Evolutionary conservation across 1,140 invertebrate species (phyloP).

Genomic region (Neoseiulus cucumeris): DNA sequence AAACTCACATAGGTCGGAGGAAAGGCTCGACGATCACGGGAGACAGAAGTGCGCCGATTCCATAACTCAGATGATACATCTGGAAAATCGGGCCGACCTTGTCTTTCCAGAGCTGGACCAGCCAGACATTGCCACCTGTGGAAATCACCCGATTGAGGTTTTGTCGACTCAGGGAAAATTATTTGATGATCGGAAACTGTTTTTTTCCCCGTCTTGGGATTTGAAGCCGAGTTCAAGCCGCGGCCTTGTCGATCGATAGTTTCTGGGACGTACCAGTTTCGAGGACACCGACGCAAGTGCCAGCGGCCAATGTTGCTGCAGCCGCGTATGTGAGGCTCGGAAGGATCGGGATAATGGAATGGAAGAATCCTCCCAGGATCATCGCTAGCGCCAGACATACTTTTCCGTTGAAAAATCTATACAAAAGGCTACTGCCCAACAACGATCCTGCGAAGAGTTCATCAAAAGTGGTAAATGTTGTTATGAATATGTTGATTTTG

Average conservation of each 20-base stretch:
- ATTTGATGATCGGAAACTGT: too few species aligned
- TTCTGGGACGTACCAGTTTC: background rate
- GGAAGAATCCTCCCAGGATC: background rate
- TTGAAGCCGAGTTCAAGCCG: too few species aligned
- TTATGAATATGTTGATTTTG: too few species aligned
- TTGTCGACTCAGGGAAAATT: too few species aligned
- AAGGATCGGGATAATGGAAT: background rate
- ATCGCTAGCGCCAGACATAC: background rate
- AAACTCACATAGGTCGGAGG: background rate
- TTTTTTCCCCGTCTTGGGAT: too few species aligned
- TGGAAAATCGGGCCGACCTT: background rate
- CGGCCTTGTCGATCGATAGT: too few species aligned
- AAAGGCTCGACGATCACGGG: background rate
- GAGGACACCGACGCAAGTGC: background rate
- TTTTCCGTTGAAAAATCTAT: background rate
- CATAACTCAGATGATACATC: background rate
- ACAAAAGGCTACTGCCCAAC: background rate
- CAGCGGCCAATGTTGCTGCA: background rate
- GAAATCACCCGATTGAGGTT: too few species aligned
- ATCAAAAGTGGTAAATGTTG: too few species aligned
- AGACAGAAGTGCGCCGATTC: background rate
- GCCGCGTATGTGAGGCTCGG: background rate
- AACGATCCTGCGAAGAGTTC: background rate
- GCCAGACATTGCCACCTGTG: constrained; percentile 2
- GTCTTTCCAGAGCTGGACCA: background rate